phyloP scores from a whole-genome alignment of 2,888 invertebrate species.

The Boloria selene region DNA sequence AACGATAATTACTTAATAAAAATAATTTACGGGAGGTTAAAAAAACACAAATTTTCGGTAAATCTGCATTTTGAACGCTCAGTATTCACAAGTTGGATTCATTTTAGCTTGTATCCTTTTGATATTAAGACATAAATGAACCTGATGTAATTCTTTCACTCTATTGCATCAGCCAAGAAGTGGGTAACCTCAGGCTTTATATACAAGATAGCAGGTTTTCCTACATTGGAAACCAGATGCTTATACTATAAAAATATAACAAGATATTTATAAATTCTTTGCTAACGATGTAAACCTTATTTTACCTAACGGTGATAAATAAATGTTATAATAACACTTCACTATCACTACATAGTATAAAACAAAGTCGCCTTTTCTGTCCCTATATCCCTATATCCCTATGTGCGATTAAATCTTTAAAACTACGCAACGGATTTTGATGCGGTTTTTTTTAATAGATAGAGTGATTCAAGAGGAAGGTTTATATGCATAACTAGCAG shows the following conservation, averaged over 20 bases:
- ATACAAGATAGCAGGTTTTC: conserved; percentile 54
- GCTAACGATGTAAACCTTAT: conserved; percentile 10
- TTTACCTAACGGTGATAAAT: conserved; percentile 5
- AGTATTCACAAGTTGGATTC: not conserved
- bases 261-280: conserved; percentile 34
- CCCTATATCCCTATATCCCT: too few relatives aligned
- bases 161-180: conserved; percentile 74
- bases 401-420: too few relatives aligned
- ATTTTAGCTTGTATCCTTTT: conserved; percentile 7
- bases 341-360: too few relatives aligned
- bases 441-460: too few relatives aligned
- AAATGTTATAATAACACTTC: not conserved
- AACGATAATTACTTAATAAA: conserved; percentile 12
- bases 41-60: not conserved
- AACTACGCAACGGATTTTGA: too few relatives aligned
- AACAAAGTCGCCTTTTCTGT: too few relatives aligned
- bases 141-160: conserved; percentile 61
- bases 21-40: conserved; percentile 8
- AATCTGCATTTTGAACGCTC: conserved; percentile 11
- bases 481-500: too few relatives aligned
- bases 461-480: too few relatives aligned
- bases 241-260: conserved; percentile 46
- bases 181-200: conserved; percentile 61
- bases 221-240: conserved; percentile 49
- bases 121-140: conserved; percentile 50